A percentile compares a stretch with the other conserved stretches of the same genome.
Conservation (phyloP, 2,797 vertebrate genomes). For the Sebastes taczanowskii region DNA sequence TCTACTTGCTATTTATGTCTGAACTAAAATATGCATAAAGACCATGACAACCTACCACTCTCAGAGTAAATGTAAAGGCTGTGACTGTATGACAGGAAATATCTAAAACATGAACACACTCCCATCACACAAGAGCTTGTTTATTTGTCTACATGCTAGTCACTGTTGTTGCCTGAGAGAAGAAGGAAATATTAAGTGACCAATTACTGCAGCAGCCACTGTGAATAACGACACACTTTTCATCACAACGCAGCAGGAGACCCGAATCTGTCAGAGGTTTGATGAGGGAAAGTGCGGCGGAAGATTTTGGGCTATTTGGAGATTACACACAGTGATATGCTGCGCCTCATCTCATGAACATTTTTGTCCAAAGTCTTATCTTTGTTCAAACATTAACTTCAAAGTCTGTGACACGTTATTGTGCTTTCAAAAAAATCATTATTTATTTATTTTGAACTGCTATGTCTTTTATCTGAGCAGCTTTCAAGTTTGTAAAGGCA, state of each 20-base stretch:
- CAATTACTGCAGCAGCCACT: constrained; percentile 61
- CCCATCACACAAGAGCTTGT: neutral
- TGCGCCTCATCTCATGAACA: constrained; percentile 2
- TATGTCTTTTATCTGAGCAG: constrained; percentile 30
- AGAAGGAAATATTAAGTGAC: constrained; percentile 52
- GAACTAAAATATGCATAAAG: constrained; percentile 63
- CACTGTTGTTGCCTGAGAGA: constrained; percentile 8
- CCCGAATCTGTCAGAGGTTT: constrained; percentile 72
- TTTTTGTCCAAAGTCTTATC: constrained; percentile 24
- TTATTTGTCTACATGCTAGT: constrained; percentile 14
- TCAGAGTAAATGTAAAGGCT: constrained; percentile 20
- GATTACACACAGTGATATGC: constrained; percentile 46
- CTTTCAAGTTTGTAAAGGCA: constrained; percentile 41
- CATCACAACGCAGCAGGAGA: constrained; percentile 56
- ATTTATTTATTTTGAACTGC: constrained; percentile 44
- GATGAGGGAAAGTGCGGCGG: constrained; percentile 47
- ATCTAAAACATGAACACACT: constrained; percentile 19
- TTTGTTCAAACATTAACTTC: constrained; percentile 43
- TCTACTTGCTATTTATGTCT: constrained; percentile 45
- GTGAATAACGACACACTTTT: constrained; percentile 52
- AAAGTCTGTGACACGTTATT: constrained; percentile 43
- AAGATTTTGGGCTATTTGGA: constrained; percentile 56
- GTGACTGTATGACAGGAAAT: neutral
- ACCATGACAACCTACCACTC: constrained; percentile 1
- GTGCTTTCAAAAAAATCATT: constrained; percentile 44